These are phyloP conservation scores for Tenthredo livida DNA, from an alignment of 2,888 invertebrate species.

Conservation along the genomic window DNA sequence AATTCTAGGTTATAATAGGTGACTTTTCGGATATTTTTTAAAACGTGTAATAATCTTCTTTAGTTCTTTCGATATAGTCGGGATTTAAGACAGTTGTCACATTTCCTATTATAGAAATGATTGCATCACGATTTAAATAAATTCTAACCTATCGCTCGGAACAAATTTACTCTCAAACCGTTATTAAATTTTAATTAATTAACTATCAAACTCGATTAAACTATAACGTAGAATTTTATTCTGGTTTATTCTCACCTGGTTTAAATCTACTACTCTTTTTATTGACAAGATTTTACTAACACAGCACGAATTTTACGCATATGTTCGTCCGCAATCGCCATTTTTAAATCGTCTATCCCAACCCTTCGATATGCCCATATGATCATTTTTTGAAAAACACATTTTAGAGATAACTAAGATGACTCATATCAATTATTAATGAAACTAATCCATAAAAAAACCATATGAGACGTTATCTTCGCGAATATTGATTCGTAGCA, in stretches of 20 bases:
- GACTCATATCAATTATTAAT: background rate
- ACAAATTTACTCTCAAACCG: constrained; percentile 6
- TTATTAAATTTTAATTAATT: background rate
- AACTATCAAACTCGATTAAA: background rate
- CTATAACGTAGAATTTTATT: background rate
- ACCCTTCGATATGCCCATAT: background rate
- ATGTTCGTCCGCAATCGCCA: constrained; percentile 59
- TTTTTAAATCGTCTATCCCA: constrained; percentile 54
- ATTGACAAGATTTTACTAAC: constrained; percentile 25
- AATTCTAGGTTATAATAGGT: background rate
- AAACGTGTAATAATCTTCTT: background rate
- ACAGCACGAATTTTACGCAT: constrained; percentile 51
- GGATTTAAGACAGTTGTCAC: background rate
- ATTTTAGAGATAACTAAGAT: background rate
- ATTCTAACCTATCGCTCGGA: constrained; percentile 26
- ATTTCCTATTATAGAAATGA: constrained; percentile 31
- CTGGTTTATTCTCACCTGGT: constrained; percentile 5
- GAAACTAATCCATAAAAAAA: background rate
- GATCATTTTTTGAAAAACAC: background rate
- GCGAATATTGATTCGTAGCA: background rate
- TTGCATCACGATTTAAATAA: constrained; percentile 40
- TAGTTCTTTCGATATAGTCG: background rate
- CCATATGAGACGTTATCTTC: background rate
- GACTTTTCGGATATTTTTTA: background rate
- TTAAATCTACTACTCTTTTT: background rate